Evolutionary conservation across 2,888 invertebrate species (phyloP).

Genomic region (Mythimna lalbum): DNA sequence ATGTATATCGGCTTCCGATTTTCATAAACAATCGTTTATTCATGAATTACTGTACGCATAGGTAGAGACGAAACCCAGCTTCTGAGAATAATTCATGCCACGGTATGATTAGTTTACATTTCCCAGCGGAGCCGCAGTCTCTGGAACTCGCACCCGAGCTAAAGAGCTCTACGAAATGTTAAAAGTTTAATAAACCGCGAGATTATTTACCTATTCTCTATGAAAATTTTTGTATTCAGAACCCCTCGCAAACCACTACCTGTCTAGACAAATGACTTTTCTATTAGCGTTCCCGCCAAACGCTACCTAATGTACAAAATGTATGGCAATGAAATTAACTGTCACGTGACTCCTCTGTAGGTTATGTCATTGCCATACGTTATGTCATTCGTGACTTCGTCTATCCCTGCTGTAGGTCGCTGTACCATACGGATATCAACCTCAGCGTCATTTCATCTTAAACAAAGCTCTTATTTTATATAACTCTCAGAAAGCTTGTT

Average conservation of each 20-base stretch:
- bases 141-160: background rate
- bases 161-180: slow-evolving; percentile 8
- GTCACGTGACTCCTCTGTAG: too few relatives aligned
- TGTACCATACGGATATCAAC: background rate
- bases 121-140: background rate
- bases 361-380: too few relatives aligned
- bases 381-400: too few relatives aligned
- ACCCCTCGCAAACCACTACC: background rate
- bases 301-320: too few relatives aligned
- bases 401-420: too few relatives aligned
- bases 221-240: slow-evolving; percentile 9
- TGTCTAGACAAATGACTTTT: too few relatives aligned
- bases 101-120: background rate
- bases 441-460: background rate
- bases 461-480: background rate
- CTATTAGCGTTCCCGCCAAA: too few relatives aligned
- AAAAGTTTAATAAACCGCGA: slow-evolving; percentile 27
- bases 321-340: too few relatives aligned
- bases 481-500: slow-evolving; percentile 8
- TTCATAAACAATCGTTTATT: background rate
- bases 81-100: background rate
- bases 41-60: background rate
- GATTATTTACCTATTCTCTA: slow-evolving; percentile 6
- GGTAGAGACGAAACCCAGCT: slow-evolving; percentile 1
- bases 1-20: background rate